phyloP scores from a whole-genome alignment of 2,888 invertebrate species.

The Brachypterus glaber region DNA sequence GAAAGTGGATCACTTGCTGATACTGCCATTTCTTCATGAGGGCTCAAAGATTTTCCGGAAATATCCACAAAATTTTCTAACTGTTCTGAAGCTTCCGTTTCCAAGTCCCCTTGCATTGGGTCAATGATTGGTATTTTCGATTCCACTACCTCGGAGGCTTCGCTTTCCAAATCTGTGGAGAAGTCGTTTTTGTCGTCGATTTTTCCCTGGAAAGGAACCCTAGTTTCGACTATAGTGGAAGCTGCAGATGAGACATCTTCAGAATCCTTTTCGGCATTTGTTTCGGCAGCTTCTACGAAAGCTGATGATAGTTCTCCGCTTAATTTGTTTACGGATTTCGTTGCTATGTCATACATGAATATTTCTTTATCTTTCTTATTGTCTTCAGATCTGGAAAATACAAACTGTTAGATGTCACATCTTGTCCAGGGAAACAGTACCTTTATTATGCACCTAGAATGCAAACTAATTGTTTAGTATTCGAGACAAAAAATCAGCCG shows the following conservation, averaged over 20 bases:
- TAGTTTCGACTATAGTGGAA: constrained; percentile 32
- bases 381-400: constrained; percentile 20
- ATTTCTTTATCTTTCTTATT: constrained; percentile 62
- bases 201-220: constrained; percentile 25
- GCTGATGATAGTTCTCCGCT: constrained; percentile 74
- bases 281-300: constrained; percentile 80
- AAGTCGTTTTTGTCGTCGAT: constrained; percentile 12
- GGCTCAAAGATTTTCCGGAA: constrained; percentile 19
- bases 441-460: no score
- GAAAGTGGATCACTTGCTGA: constrained; percentile 10
- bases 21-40: constrained; percentile 24
- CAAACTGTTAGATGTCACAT: no score
- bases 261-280: constrained; percentile 52
- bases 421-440: no score
- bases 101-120: constrained; percentile 24
- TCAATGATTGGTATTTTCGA: constrained; percentile 27
- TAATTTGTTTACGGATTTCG: constrained; percentile 65
- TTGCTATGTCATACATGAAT: constrained; percentile 75
- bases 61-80: constrained; percentile 30
- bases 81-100: constrained; percentile 29
- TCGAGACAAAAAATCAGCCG: no score
- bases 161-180: constrained; percentile 22
- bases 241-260: constrained; percentile 21
- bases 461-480: no score
- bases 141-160: constrained; percentile 28